Evolutionary conservation across 2,113 vertebrate genomes (phyloP), one percentile per base, ranked within the genome.

Genomic region (Ciconia maguari): DNA sequence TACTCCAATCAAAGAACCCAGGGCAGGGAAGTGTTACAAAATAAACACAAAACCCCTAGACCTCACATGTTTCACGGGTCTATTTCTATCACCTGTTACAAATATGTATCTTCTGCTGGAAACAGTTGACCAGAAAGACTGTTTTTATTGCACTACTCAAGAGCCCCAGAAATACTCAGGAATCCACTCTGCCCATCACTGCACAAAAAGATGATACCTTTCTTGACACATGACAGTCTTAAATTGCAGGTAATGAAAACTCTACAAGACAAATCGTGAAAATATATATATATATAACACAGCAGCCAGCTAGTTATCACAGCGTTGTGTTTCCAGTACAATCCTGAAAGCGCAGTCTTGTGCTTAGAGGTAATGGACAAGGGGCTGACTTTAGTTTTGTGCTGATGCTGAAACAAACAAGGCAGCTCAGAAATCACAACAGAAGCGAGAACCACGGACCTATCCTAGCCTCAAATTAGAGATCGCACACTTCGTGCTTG

Each of bases 321-420:
- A 41, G n/a, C 6, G 1, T 1, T 25, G 7, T 1, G 9, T n/a
- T 71, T 57, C 65, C 49, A 52, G n/a, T 0, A 1, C 0, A 13
- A 55, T 11, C 41, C 64, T 6, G 24, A n/a, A 51, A 76, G 60
- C 48, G 4, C 2, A 21, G 60, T 4, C 76, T 65, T n/a, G 17
- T 5, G 22, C 72, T 32, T 9, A 6, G 16, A 32, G 9, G 11
- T 5, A 34, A 44, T 0, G 10, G 34, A 7, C 16, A 30, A 46
- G 54, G 34, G 5, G 49, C 66, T 10, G 29, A 8, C 68, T 26
- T 71, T 0, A 9, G 11, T 61, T 27, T 48, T 20, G 55, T 8
- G 24, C 27, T 15, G 55, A 16, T 25, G 38, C 32, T 3, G 41
- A 38, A 68, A n/a, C 18, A 18, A 25, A 26, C 7, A 13, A 54